Conservation (phyloP, 2,797 vertebrate species). For the Acanthiza pusilla region DNA sequence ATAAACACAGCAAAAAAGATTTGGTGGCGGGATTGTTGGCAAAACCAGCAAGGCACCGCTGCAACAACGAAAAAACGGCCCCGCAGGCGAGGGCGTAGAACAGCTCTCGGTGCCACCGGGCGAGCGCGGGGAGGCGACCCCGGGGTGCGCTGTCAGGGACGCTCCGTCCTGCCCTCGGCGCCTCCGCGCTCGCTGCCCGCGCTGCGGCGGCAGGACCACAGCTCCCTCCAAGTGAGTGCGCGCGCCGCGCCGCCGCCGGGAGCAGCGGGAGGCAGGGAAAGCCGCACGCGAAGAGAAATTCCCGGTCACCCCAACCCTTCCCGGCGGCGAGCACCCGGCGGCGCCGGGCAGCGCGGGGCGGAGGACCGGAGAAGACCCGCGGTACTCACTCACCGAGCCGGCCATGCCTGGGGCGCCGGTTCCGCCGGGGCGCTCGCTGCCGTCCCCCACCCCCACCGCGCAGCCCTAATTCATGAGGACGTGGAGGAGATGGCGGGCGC, state of each 20-base stretch:
- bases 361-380: background rate
- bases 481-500: conserved; percentile 69
- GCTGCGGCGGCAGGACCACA: conserved; percentile 52
- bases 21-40: background rate
- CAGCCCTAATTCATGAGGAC: conserved; percentile 85
- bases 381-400: conserved; percentile 84
- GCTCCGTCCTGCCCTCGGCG: background rate
- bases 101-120: background rate
- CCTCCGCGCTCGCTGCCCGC: conserved; percentile 25
- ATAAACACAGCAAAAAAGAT: background rate
- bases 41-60: background rate
- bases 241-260: conserved; percentile 42
- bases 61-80: background rate
- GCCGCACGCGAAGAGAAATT: background rate
- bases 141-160: background rate
- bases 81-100: background rate
- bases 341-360: background rate
- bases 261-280: conserved; percentile 3
- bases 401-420: conserved; percentile 88
- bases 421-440: conserved; percentile 57
- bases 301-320: conserved; percentile 23
- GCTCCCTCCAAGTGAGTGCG: conserved; percentile 34
- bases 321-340: conserved; percentile 39
- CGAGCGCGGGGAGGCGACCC: background rate
- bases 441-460: conserved; percentile 67